A percentile compares a stretch with the other conserved stretches of the same genome.
phyloP scores from a whole-genome alignment of 2,888 invertebrate genomes.

The Pristionchus mayeri region DNA sequence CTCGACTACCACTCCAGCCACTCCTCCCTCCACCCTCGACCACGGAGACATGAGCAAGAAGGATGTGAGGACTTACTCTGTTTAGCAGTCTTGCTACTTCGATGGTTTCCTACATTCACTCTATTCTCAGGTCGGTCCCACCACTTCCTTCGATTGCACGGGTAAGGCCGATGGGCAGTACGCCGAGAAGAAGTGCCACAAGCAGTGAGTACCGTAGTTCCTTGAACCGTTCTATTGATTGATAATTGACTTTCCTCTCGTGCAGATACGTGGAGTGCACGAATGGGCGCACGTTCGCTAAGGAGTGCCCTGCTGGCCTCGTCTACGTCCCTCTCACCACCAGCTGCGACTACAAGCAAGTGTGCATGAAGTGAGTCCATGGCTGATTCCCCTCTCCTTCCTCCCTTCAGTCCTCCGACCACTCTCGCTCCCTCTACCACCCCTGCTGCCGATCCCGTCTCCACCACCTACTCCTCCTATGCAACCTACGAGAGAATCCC shows the following conservation, averaged over 20 bases:
- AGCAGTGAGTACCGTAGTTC: slow-evolving; percentile 24
- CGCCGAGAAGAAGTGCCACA: slow-evolving; percentile 40
- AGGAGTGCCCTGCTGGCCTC: slow-evolving; percentile 38
- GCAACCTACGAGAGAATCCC: slow-evolving; percentile 35
- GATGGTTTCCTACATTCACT: not conserved
- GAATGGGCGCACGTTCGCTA: slow-evolving; percentile 39
- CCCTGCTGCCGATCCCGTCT: not conserved
- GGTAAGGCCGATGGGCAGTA: slow-evolving; percentile 26
- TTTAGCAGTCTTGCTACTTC: not conserved
- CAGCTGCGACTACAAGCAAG: slow-evolving; percentile 37
- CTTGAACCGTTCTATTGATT: not conserved
- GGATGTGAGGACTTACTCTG: not conserved
- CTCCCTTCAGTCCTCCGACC: slow-evolving; percentile 13
- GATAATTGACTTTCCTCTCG: not conserved
- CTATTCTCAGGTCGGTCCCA: not conserved
- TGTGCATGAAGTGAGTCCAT: slow-evolving; percentile 34
- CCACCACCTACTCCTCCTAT: not conserved
- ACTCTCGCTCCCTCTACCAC: not conserved
- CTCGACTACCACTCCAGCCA: not conserved
- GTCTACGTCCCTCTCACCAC: not conserved
- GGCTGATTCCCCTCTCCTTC: not conserved
- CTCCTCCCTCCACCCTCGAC: slow-evolving; percentile 30
- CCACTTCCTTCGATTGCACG: slow-evolving; percentile 47
- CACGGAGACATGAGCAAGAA: slow-evolving; percentile 39
- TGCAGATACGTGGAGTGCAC: slow-evolving; percentile 46